Evolutionary conservation across 2,888 invertebrate species (phyloP).

Genomic region (Tribolium freemani): DNA sequence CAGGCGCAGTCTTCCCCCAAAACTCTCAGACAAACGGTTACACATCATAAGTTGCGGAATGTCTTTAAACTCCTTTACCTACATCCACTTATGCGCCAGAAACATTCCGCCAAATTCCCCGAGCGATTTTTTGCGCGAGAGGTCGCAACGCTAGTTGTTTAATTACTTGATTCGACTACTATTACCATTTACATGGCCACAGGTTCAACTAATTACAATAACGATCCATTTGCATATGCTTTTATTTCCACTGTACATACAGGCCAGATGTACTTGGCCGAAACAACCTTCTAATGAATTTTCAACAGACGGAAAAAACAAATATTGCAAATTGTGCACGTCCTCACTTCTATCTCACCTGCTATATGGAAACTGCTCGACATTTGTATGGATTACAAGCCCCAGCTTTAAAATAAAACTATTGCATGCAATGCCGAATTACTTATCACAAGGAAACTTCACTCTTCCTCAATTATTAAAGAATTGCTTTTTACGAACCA

Average conservation of each 20-base stretch:
- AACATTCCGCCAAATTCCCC: slow-evolving; percentile 35
- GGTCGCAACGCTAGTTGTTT: slow-evolving; percentile 42
- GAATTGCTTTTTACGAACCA: background rate
- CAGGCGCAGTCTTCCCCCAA: slow-evolving; percentile 16
- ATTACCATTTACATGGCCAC: slow-evolving; percentile 61
- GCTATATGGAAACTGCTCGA: background rate
- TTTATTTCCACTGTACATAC: slow-evolving; percentile 49
- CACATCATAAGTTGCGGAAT: slow-evolving; percentile 47
- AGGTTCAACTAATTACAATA: slow-evolving; percentile 58
- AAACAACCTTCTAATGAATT: background rate
- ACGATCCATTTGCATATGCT: slow-evolving; percentile 55
- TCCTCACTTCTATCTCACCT: background rate
- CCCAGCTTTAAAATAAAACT: slow-evolving; percentile 1
- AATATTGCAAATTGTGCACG: background rate
- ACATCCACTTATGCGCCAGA: slow-evolving; percentile 40
- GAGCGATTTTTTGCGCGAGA: background rate
- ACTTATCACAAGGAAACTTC: background rate
- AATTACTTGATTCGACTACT: slow-evolving; percentile 53
- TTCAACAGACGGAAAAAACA: background rate
- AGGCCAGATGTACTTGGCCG: slow-evolving; percentile 36
- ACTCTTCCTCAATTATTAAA: background rate
- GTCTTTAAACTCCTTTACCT: slow-evolving; percentile 44
- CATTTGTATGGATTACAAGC: slow-evolving; percentile 6
- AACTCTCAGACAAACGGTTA: slow-evolving; percentile 40
- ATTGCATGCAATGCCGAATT: background rate